Percentiles rank a stretch among this genome's conserved stretches.
Conservation (phyloP, 2,888 invertebrate species). For the Acleris literana region DNA sequence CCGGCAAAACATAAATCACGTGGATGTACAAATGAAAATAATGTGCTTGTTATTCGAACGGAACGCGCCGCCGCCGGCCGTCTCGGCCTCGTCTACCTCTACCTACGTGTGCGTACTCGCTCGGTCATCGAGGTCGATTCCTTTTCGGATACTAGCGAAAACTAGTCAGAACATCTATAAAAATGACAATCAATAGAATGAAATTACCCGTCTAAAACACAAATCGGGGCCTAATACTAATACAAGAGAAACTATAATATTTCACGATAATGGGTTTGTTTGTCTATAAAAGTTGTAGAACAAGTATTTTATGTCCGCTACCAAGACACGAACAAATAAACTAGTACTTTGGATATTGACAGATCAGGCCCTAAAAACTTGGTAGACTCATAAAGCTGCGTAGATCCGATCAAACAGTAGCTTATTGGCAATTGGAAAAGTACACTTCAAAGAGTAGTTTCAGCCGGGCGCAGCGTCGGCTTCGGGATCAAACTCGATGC, state of each 20-base stretch:
- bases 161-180: too few species aligned
- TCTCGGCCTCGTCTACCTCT: constrained; percentile 61
- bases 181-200: too few species aligned
- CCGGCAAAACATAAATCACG: constrained; percentile 48
- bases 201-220: too few species aligned
- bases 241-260: too few species aligned
- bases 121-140: too few species aligned
- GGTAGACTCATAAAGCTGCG: constrained; percentile 30
- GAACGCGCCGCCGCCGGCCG: constrained; percentile 47
- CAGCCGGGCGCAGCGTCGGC: constrained; percentile 17
- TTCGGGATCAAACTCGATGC: constrained; percentile 37
- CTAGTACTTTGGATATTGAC: constrained; percentile 8
- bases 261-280: constrained; percentile 25
- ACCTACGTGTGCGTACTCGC: constrained; percentile 40
- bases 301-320: constrained; percentile 21
- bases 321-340: constrained; percentile 6
- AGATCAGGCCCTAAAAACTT: constrained; percentile 20
- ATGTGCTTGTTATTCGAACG: constrained; percentile 54
- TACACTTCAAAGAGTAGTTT: constrained; percentile 29
- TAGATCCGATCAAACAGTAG: constrained; percentile 37
- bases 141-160: too few species aligned
- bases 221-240: too few species aligned
- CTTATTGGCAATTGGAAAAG: constrained; percentile 27
- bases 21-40: constrained; percentile 41
- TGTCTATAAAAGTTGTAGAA: constrained; percentile 18